phyloP scores from a whole-genome alignment of 2,797 vertebrate genomes.

The Sebastes hubbsi region DNA sequence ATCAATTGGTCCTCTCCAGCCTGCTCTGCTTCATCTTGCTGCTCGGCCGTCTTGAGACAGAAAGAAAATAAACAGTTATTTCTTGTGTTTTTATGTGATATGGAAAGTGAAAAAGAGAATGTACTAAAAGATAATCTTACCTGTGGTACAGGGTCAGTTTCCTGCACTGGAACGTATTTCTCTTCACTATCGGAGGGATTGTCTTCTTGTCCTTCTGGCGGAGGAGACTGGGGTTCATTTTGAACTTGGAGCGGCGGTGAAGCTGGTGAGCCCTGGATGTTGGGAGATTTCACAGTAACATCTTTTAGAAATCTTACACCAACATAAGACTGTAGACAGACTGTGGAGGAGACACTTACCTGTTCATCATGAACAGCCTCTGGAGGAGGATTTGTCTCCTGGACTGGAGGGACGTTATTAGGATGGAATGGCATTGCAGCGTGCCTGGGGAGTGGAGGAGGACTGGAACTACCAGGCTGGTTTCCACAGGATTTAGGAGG shows the following conservation, averaged over 20 bases:
- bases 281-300: neutral
- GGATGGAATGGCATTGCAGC: slow-evolving; percentile 26
- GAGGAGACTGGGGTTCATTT: neutral
- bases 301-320: neutral
- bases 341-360: slow-evolving; percentile 13
- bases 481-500: neutral
- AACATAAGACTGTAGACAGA: neutral
- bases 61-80: neutral
- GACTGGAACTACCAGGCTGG: fast-evolving
- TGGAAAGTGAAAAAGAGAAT: neutral
- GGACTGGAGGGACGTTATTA: neutral
- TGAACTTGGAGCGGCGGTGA: neutral
- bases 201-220: neutral
- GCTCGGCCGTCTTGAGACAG: neutral
- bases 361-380: neutral
- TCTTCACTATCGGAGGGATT: neutral
- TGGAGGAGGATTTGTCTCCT: slow-evolving; percentile 20
- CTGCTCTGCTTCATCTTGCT: neutral
- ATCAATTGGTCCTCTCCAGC: neutral
- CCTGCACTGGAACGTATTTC: slow-evolving; percentile 29
- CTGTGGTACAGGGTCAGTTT: slow-evolving; percentile 27
- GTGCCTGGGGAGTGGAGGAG: neutral
- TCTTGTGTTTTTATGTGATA: neutral
- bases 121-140: neutral
- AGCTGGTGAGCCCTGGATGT: neutral